These are phyloP conservation scores for Nycteola revayana DNA, from an alignment of 2,888 invertebrate species.

Conservation along the genomic window DNA sequence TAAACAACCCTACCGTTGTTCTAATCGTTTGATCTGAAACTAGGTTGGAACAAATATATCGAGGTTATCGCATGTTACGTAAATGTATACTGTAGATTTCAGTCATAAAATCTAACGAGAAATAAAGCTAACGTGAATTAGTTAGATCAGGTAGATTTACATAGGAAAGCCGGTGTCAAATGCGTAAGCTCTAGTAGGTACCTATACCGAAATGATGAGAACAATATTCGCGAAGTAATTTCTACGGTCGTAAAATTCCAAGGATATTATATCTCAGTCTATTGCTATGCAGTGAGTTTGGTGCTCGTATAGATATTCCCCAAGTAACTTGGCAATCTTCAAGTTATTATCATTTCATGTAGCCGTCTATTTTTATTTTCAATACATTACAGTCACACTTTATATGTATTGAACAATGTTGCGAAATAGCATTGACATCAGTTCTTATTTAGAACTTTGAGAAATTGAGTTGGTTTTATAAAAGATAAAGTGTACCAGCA, in stretches of 20 bases:
- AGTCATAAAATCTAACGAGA: conserved; percentile 28
- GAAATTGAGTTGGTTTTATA: too few species aligned
- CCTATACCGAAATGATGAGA: conserved; percentile 29
- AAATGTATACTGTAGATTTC: conserved; percentile 8
- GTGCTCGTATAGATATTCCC: conserved; percentile 30
- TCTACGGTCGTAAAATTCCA: conserved; percentile 30
- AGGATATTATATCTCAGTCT: conserved; percentile 9
- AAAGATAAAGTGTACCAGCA: too few species aligned
- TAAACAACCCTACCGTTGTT: too few species aligned
- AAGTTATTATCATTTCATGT: conserved; percentile 30
- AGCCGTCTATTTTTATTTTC: conserved; percentile 19
- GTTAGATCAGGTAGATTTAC: conserved; percentile 11
- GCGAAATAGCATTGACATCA: too few species aligned
- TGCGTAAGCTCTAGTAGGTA: conserved; percentile 25
- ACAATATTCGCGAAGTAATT: conserved; percentile 37
- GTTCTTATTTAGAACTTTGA: too few species aligned
- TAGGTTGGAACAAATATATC: too few species aligned
- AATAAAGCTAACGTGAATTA: conserved; percentile 28
- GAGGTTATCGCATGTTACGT: too few species aligned
- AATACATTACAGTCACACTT: conserved; percentile 13
- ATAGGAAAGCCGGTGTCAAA: conserved; percentile 15
- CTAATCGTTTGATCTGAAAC: too few species aligned
- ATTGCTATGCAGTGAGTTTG: conserved; percentile 29
- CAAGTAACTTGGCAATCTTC: conserved; percentile 32
- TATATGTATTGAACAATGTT: too few species aligned